A percentile compares a stretch with the other conserved stretches of the same genome.
phyloP scores from a whole-genome alignment of 2,113 vertebrate species.

The Odocoileus hemionus region DNA sequence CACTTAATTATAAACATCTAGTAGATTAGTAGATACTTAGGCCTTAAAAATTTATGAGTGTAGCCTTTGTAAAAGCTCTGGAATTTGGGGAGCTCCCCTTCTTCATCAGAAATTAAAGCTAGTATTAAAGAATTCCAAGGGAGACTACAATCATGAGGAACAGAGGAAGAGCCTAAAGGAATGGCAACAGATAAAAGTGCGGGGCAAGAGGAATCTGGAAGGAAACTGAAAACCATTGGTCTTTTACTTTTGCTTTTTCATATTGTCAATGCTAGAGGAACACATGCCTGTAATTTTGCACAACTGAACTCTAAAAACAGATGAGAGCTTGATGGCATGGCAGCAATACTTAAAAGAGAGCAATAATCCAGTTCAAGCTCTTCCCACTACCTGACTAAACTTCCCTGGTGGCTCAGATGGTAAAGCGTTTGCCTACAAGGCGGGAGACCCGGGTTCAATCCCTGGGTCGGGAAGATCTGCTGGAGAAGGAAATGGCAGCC shows the following conservation, averaged over 20 bases:
- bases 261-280: not conserved
- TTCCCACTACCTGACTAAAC: not conserved
- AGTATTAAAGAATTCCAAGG: not conserved
- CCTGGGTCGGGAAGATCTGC: too few relatives aligned
- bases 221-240: not conserved
- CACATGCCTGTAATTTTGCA: not conserved
- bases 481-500: too few relatives aligned
- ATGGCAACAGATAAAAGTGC: too few relatives aligned
- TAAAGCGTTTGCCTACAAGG: too few relatives aligned
- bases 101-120: not conserved
- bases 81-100: too few relatives aligned
- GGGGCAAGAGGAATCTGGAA: not conserved
- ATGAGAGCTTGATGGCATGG: too few relatives aligned
- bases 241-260: not conserved
- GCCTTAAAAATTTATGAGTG: not conserved
- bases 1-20: not conserved
- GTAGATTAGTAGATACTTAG: accelerated
- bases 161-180: too few relatives aligned
- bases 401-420: too few relatives aligned
- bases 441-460: too few relatives aligned
- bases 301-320: not conserved
- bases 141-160: not conserved
- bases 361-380: not conserved
- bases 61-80: not conserved
- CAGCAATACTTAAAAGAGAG: not conserved